Evolutionary conservation across 2,797 vertebrate species (phyloP), one percentile per base, ranked within the genome.

Genomic region (Aotus griseimembra): DNA sequence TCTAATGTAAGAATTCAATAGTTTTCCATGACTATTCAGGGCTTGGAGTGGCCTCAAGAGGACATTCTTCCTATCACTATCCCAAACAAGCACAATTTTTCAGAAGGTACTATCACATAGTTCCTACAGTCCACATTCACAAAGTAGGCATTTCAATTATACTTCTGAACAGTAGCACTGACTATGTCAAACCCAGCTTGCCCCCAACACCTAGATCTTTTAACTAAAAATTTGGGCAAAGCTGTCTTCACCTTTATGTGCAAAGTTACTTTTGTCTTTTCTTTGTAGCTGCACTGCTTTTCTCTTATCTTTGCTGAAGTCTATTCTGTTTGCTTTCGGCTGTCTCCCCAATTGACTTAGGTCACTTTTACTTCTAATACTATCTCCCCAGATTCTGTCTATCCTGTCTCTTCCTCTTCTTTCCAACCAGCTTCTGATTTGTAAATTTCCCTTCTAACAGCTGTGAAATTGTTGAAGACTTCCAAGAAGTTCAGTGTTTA

Each of bases 341-440:
- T 88, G 24, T 46, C 87, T 96, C 70, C 75, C 41, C 88, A 80
- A 7, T 55, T 93, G 83, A 83, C 61, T 58, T 30, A 70, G 92
- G 92, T 94, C 84, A 77, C 88, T 97, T 76, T 96, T 70, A 92
- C 92, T 96, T 96, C 92, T 41, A 82, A 92, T 20, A 50, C 84
- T 80, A 19, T 85, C 92, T 90, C 83, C 77, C 93, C 96, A 92
- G 81, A 86, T 83, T 88, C 55, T 94, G 55, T 95, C 73, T 64
- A 67, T 10, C 4, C 44, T 88, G 46, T 95, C 92, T 91, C 46
- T 92, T 97, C 55, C 30, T 86, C 55, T 97, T 88, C 33, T 61
- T 22, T 96, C 28, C 58, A 80, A 94, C 55, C 86, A 88, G 76
- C 90, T 98, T 95, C 73, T 95, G 94, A 96, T 94, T 94, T 96